Conservation (phyloP, 2,113 vertebrate species). For the Cygnus atratus region DNA sequence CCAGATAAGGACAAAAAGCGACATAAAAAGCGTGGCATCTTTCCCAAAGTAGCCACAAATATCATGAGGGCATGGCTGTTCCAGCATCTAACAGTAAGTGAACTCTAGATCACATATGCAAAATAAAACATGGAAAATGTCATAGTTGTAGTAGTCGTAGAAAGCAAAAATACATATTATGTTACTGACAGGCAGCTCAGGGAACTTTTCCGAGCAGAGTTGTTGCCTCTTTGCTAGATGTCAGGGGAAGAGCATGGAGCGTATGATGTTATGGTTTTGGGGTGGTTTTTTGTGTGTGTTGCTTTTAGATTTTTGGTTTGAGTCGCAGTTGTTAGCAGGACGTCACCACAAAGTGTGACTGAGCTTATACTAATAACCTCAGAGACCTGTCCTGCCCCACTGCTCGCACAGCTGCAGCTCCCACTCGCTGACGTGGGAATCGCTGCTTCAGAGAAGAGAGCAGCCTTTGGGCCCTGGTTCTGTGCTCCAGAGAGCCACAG, state of each 20-base stretch:
- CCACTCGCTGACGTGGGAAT: neutral
- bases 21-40: constrained; percentile 99
- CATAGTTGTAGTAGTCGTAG: constrained; percentile 65
- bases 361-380: neutral
- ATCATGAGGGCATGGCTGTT: constrained; percentile 99
- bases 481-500: constrained; percentile 1
- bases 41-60: constrained; percentile 99
- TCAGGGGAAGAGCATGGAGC: constrained; percentile 15
- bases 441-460: neutral
- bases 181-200: constrained; percentile 48
- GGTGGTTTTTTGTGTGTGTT: constrained; percentile 1
- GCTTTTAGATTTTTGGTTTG: neutral
- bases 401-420: neutral
- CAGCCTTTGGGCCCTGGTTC: neutral
- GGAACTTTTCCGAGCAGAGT: neutral
- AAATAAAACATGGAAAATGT: constrained; percentile 78
- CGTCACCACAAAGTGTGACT: constrained; percentile 30
- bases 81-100: constrained; percentile 99
- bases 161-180: constrained; percentile 46
- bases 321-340: neutral
- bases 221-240: constrained; percentile 51
- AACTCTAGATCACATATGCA: constrained; percentile 79
- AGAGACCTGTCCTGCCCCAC: neutral
- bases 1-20: constrained; percentile 99
- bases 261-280: constrained; percentile 11